Conservation (phyloP, 1,140 invertebrate species). For the Teleogryllus occipitalis region DNA sequence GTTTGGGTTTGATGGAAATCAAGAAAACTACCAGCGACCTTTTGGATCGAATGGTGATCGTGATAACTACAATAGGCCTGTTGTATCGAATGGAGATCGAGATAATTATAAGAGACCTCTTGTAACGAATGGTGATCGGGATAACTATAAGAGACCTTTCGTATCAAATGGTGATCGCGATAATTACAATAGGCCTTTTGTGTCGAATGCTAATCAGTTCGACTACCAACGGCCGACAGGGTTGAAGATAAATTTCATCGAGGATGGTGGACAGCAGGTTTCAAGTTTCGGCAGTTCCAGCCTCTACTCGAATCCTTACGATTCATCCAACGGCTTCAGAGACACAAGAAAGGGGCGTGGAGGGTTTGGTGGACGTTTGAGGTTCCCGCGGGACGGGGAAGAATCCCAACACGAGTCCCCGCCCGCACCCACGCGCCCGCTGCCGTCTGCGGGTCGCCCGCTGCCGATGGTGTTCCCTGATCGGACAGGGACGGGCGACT, state of each 20-base stretch:
- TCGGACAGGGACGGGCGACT: background rate
- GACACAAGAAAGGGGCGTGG: background rate
- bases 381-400: background rate
- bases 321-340: background rate
- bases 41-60: background rate
- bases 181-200: background rate
- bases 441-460: too few relatives aligned
- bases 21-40: background rate
- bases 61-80: background rate
- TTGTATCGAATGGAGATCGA: background rate
- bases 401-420: background rate
- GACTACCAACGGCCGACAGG: background rate
- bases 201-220: background rate
- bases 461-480: background rate
- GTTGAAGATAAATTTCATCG: background rate
- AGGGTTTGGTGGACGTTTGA: background rate
- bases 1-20: too few relatives aligned
- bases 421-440: too few relatives aligned
- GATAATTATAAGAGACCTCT: background rate
- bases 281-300: too few relatives aligned
- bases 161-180: background rate
- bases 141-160: background rate
- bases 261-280: background rate
- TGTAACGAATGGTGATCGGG: too few relatives aligned
- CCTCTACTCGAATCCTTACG: too few relatives aligned